Percentiles rank a stretch among this genome's conserved stretches.
phyloP scores from a whole-genome alignment of 2,113 vertebrate species.

The Ondatra zibethicus region DNA sequence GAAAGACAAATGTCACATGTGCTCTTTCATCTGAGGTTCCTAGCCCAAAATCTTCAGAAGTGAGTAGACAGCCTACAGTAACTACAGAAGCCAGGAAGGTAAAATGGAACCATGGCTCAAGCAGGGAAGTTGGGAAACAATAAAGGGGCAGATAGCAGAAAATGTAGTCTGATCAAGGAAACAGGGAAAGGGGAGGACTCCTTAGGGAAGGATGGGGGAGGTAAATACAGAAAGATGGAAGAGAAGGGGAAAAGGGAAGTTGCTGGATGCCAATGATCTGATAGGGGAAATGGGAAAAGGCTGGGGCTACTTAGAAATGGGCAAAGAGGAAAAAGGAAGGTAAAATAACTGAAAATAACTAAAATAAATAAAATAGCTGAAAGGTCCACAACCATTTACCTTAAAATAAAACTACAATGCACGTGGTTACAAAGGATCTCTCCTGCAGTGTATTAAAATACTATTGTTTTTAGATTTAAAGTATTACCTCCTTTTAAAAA shows the following conservation, averaged over 20 bases:
- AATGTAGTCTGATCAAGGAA: background rate
- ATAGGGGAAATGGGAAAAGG: background rate
- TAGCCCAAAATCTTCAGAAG: background rate
- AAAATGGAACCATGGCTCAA: background rate
- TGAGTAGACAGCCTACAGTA: background rate
- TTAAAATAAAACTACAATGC: background rate
- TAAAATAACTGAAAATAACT: too few species aligned
- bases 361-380: too few species aligned
- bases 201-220: background rate
- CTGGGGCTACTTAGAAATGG: background rate
- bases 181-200: too few species aligned
- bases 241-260: background rate
- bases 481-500: background rate
- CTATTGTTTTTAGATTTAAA: background rate
- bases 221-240: background rate
- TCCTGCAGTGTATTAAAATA: background rate
- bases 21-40: background rate
- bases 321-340: too few species aligned
- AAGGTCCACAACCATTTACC: background rate
- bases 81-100: background rate
- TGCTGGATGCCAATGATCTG: background rate
- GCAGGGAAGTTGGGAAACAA: background rate
- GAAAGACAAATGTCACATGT: background rate
- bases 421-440: background rate
- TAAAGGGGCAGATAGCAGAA: background rate